Evolutionary conservation across 2,113 vertebrate species (phyloP).

Genomic region (Pelmatolapia mariae): DNA sequence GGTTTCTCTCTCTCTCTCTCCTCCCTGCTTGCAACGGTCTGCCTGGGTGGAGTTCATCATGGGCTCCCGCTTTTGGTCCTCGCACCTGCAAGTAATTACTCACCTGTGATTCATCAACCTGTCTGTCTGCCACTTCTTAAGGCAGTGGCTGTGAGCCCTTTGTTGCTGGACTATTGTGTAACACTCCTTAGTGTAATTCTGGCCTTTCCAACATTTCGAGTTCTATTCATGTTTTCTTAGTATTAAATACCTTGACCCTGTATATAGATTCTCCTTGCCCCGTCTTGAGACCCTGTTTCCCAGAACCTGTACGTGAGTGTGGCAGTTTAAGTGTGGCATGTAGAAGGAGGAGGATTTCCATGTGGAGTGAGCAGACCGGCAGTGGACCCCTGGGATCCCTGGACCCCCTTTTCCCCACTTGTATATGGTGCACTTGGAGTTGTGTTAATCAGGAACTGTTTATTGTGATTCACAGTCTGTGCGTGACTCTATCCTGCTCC

Average conservation of each 20-base stretch:
- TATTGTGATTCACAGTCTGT: not conserved
- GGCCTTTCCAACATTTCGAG: not conserved
- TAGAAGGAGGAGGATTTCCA: not conserved
- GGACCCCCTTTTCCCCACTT: not conserved
- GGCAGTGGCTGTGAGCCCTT: not conserved
- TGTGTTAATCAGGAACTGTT: not conserved
- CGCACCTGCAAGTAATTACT: not conserved
- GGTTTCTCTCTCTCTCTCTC: not conserved
- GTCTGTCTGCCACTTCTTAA: not conserved
- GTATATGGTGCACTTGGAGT: not conserved
- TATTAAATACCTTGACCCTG: not conserved
- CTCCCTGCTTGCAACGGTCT: rapidly evolving
- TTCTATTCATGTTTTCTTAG: not conserved
- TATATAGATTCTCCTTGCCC: not conserved
- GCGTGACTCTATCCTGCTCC: not conserved
- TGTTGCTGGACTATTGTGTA: rapidly evolving
- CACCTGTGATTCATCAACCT: not conserved
- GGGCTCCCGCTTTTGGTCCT: not conserved
- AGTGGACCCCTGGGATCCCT: not conserved
- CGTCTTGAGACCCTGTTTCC: rapidly evolving
- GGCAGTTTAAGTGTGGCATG: not conserved
- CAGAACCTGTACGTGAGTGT: not conserved
- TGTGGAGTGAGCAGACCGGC: not conserved
- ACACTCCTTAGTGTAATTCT: not conserved
- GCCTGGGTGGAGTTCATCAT: not conserved